A percentile compares a stretch with the other conserved stretches of the same genome.
Evolutionary conservation across 1,140 invertebrate species (phyloP).

Genomic region (Ips typographus): DNA sequence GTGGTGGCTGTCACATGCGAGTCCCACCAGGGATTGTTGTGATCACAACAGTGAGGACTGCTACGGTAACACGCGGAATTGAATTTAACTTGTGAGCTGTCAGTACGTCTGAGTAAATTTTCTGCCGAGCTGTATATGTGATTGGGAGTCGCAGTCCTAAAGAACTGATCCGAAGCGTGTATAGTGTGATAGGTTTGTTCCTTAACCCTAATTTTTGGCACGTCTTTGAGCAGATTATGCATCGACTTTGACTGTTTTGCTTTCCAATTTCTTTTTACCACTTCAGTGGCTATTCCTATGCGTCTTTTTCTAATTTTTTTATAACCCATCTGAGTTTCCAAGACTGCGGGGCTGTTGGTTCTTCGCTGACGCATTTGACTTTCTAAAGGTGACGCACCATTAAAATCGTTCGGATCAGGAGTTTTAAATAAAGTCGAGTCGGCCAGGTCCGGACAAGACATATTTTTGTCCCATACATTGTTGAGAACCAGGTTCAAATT

Average conservation of each 20-base stretch:
- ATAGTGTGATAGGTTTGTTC: constrained; percentile 48
- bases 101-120: not conserved
- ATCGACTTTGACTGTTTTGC: constrained; percentile 44
- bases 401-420: not conserved
- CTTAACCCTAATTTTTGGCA: constrained; percentile 23
- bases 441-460: constrained; percentile 45
- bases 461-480: constrained; percentile 41
- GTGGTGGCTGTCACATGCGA: not conserved
- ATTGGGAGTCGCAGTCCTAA: not conserved
- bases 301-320: constrained; percentile 24
- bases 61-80: not conserved
- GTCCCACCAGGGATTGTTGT: not conserved
- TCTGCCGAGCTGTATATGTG: not conserved
- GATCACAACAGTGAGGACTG: not conserved
- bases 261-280: constrained; percentile 39
- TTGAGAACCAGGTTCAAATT: constrained; percentile 26
- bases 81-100: not conserved
- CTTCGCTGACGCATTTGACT: constrained; percentile 15
- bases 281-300: constrained; percentile 37
- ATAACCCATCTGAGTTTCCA: constrained; percentile 3
- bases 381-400: not conserved
- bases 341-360: not conserved
- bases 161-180: constrained; percentile 37
- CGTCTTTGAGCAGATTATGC: constrained; percentile 44
- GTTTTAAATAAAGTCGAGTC: constrained; percentile 30